A percentile compares a stretch with the other conserved stretches of the same genome.
Evolutionary conservation across 2,797 vertebrate genomes (phyloP).

Genomic region (Linurgus olivaceus): DNA sequence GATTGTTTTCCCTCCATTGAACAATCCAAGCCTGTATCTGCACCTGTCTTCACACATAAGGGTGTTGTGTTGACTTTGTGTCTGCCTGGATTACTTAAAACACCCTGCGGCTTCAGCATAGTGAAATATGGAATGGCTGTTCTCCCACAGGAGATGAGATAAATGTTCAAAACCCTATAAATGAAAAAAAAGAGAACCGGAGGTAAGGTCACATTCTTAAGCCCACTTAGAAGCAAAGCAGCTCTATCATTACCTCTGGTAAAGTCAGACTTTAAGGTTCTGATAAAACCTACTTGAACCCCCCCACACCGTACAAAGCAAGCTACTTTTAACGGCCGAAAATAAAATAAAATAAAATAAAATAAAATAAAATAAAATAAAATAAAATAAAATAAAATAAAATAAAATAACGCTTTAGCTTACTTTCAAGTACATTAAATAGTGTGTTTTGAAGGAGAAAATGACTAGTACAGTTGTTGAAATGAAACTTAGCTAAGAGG

Average conservation of each 20-base stretch:
- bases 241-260: not conserved
- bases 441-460: not conserved
- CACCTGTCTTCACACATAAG: not conserved
- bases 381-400: not conserved
- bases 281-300: not conserved
- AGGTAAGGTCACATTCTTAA: not conserved
- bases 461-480: accelerated
- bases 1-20: not conserved
- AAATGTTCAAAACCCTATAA: not conserved
- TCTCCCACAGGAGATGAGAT: not conserved
- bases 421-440: not conserved
- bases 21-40: not conserved
- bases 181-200: not conserved
- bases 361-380: not conserved
- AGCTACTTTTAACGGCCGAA: not conserved
- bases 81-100: not conserved
- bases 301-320: not conserved
- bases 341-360: not conserved
- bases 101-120: not conserved
- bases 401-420: not conserved
- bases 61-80: not conserved
- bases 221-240: not conserved
- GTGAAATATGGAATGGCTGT: not conserved
- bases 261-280: not conserved
- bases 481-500: not conserved